phyloP scores from a whole-genome alignment of 2,113 vertebrate genomes.

The Scalopus aquaticus region DNA sequence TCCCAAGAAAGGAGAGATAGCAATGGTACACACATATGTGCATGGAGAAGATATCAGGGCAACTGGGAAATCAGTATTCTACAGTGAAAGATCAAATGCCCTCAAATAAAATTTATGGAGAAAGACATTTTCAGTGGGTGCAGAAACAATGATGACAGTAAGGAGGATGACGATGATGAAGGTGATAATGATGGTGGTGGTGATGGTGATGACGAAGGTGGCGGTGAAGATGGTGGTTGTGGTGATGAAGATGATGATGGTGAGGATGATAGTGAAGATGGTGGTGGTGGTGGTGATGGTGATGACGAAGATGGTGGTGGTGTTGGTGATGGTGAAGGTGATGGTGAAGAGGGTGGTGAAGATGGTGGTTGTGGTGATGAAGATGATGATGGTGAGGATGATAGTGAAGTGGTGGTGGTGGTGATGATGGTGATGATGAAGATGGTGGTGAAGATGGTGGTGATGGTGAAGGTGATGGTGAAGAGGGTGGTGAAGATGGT shows the following conservation, averaged over 20 bases:
- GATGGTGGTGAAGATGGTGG: not conserved
- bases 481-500: too few species aligned
- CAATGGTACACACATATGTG: too few species aligned
- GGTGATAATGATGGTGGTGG: not conserved
- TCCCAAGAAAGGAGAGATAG: not conserved
- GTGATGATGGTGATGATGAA: not conserved
- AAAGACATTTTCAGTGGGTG: not conserved
- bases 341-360: too few species aligned
- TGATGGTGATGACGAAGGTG: too few species aligned
- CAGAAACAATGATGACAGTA: not conserved
- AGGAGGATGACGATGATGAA: not conserved
- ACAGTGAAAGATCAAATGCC: not conserved
- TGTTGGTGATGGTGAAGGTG: not conserved
- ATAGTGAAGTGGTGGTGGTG: too few species aligned
- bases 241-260: too few species aligned
- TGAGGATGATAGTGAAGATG: too few species aligned
- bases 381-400: too few species aligned
- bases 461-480: too few species aligned
- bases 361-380: not conserved
- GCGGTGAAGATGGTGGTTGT: not conserved
- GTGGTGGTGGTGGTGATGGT: not conserved
- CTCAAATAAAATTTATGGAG: not conserved
- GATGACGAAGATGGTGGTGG: too few species aligned
- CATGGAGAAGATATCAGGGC: not conserved
- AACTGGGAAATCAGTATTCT: not conserved